These are phyloP conservation scores for Eciton burchellii DNA, from an alignment of 1,140 invertebrate species.

Conservation along the genomic window DNA sequence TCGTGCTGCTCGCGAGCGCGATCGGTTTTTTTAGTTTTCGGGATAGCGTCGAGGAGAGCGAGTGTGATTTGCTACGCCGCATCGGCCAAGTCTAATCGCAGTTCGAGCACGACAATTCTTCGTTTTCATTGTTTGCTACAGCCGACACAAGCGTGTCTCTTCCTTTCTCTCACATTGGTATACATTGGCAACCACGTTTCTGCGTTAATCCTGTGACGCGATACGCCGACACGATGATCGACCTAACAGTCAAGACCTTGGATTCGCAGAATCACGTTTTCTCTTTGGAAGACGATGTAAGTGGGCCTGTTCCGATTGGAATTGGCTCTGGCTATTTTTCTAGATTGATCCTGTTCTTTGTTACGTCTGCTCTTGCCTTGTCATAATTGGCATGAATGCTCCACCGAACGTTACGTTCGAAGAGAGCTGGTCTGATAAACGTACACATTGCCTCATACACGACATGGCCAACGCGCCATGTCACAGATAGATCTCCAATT, in stretches of 20 bases:
- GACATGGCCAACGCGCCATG: background rate
- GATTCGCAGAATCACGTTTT: conserved; percentile 96
- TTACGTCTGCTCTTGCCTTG: background rate
- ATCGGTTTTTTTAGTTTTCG: background rate
- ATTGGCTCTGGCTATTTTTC: background rate
- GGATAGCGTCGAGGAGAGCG: background rate
- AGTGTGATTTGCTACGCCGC: background rate
- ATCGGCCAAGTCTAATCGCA: background rate
- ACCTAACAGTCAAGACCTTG: conserved; percentile 95
- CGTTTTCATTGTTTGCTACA: background rate
- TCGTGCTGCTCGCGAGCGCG: background rate
- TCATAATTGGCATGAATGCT: background rate
- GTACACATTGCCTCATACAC: background rate
- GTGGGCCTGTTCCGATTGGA: conserved; percentile 71
- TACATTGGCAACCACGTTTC: background rate
- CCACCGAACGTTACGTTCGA: background rate
- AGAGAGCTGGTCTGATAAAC: background rate
- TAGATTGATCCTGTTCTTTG: background rate
- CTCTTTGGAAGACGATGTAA: conserved; percentile 94
- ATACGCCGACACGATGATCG: conserved; percentile 88
- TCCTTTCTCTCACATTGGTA: background rate
- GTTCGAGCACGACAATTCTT: background rate
- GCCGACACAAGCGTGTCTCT: background rate
- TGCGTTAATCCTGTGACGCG: background rate
- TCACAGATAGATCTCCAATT: background rate